Evolutionary conservation across 1,140 invertebrate species (phyloP), one percentile per base, ranked within the genome.

Genomic region (Pseudomyrmex pallidus): DNA sequence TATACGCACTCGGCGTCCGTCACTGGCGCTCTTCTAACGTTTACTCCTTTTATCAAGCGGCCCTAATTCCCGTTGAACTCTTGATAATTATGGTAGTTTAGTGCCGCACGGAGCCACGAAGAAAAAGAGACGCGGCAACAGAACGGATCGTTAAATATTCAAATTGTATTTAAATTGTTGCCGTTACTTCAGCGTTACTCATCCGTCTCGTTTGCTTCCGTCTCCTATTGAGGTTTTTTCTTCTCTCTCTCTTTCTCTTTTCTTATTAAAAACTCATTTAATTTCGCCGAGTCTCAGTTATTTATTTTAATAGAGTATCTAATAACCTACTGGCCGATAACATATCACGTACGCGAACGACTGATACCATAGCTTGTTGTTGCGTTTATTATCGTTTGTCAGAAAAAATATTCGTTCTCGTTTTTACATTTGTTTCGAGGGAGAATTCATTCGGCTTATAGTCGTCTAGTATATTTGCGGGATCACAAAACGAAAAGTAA

Each of bases 121-220:
- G 78, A 82, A 82, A 82, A 74, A 82, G 78, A 48, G 59, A 74
- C 56, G 48, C 56, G 68, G 59, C 25, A 59, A 74, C 48, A 74
- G 57, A 56, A 17, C 72, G 68, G 70, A 17, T 83, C 84, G 87
- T 90, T 90, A 87, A 90, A 84, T 91, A 91, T 90, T 90, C 87
- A 90, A 90, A 91, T 90, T 89, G 89, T 91, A 91, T 90, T 90
- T 90, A 90, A 91, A 91, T 91, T 88, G 86, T 90, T 87, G 80
- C 84, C 86, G 89, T 90, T 90, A 90, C 85, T 84, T 84, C 46
- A 22, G 82, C 87, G 82, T 87, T 83, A 88, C 89, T 88, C 88
- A 83, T 86, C 85, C 67, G 74, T 73, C 76, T 72, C 78, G 83
- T 88, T 87, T 83, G 82, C 84, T 78, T 57, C 20, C 52, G 74